Conservation (phyloP, 2,797 vertebrate genomes). For the Vipera latastei region DNA sequence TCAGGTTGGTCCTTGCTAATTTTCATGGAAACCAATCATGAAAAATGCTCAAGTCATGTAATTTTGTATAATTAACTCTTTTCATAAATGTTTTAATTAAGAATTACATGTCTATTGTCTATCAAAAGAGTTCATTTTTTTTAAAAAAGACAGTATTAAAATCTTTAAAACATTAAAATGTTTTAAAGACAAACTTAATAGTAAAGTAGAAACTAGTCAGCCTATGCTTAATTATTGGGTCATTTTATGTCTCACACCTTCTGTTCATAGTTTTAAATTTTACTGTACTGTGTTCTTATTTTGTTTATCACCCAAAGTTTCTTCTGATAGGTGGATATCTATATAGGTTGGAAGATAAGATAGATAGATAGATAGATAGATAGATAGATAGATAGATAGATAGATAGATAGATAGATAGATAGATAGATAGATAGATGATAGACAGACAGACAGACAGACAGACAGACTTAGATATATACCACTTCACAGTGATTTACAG, state of each 20-base stretch:
- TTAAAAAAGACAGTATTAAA: background rate
- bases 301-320: background rate
- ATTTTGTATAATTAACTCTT: background rate
- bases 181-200: background rate
- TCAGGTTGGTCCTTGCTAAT: too few species aligned
- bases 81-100: background rate
- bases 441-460: fast-evolving
- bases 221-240: background rate
- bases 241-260: background rate
- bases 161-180: background rate
- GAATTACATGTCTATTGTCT: background rate
- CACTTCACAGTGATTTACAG: too few species aligned
- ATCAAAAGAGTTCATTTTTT: background rate
- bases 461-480: too few species aligned
- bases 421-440: too few species aligned
- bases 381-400: background rate
- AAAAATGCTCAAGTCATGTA: background rate
- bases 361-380: background rate
- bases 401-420: background rate
- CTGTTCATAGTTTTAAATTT: background rate
- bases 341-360: background rate
- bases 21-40: too few species aligned
- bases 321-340: background rate
- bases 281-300: background rate
- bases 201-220: background rate